Base-by-base conservation (phyloP, 2,797 vertebrate genomes). In the Novumbra hubbsi region DNA sequence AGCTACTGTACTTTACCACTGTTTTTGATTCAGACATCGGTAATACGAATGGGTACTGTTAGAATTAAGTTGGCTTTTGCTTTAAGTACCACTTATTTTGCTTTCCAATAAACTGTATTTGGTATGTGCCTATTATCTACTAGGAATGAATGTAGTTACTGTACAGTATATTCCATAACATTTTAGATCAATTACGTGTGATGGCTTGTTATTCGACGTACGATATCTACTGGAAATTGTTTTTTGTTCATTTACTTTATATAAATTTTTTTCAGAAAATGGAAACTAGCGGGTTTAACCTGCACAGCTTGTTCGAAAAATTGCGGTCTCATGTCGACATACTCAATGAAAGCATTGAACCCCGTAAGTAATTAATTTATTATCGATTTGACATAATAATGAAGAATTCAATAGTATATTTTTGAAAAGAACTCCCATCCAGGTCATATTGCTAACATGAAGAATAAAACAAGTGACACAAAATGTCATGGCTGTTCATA, bases 291-390 rank as follows among this genome's bases (percentile, higher is more conserved):
- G 86, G 95, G 90, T 73, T 94, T 77, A 95, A 84, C 85, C 85
- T 98, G 57, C 92, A 95, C 80, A 80, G 90, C 80, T 81, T 96
- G 34, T 95, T 94, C 67, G 95, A 96, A n/a, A 93, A 94, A 67
- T 87, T 99, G 66, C 81, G 91, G 52, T 91, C 85, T 28, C 96
- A 96, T 67, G 90, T 92, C 38, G 96, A 98, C 68, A 65, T 94
- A 32, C 92, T 99, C 72, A 98, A 91, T 67, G 96, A 98, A 74
- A 95, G 93, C 68, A 88, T 94, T 41, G 96, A 99, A 77, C 93
- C 88, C 65, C 93, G 98, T 99, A 87, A 97, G 97, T 97, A 73
- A 63, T n/a, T 21, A 17, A 11, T 21, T 77, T 4, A 0, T 15
- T 49, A 17, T 49, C 21, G 41, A 24, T 28, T 27, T 50, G 12